Base-by-base conservation (phyloP, 2,797 vertebrate genomes). In the Eulemur rubriventer region DNA sequence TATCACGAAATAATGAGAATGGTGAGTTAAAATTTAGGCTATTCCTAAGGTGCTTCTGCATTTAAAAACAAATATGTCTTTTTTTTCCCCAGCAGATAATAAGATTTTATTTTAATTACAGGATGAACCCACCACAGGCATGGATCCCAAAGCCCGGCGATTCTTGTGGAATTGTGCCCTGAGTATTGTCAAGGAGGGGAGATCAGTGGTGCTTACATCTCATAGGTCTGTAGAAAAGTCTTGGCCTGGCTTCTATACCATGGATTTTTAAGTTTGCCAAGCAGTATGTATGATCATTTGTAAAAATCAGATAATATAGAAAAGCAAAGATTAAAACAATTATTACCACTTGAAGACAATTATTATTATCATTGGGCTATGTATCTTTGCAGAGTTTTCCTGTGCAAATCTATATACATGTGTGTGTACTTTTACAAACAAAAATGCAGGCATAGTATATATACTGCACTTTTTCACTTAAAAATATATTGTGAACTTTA, bases 81-180 rank as follows among this genome's bases (percentile, higher is more conserved):
- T 79, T 35, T 76, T 82, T 84, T 33, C 28, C 2, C 9, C 18
- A 87, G 38, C 6, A 78, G 73, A 69, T 93, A 79, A 59, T 72
- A 89, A 72, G 2, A 43, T 0, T 0, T 84, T 70, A 7, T 61
- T 0, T 57, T 2, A 12, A 82, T 98, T 96, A 79, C 97, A 99
- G 99, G 99, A 99, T 93, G 99, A 99, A 95, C 99, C 99, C 79
- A 99, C 99, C 72, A 99, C 99, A 0, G 99, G 99, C 28, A 99
- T 99, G 99, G 99, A 99, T 97, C 99, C 99, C 87, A 99, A 99
- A 97, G 99, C 99, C 61, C 99, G 99, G n/a, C 98, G 99, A 30
- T 99, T 99, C 43, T 98, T 99, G 79, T 99, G 99, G 99, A 99
- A 99, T 98, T 99, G 99, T 85, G 99, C 99, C 97, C 98, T 99